Conservation (phyloP, 1,140 invertebrate species). For the Diuraphis noxia region DNA sequence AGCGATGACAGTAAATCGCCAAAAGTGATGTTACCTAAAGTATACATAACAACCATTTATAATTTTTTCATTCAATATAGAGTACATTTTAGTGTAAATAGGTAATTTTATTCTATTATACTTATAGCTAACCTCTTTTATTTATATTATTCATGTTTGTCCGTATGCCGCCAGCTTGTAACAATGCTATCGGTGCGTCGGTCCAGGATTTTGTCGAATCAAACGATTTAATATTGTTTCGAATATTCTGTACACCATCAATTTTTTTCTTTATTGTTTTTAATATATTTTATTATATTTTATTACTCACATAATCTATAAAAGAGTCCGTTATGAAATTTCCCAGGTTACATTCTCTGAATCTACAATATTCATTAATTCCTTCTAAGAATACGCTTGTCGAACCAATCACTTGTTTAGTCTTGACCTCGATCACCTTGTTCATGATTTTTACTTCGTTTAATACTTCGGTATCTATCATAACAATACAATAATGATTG, state of each 20-base stretch:
- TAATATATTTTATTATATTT: too few relatives aligned
- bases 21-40: constrained; percentile 63
- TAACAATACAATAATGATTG: not conserved
- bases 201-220: constrained; percentile 70
- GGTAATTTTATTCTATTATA: not conserved
- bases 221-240: not conserved
- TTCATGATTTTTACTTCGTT: constrained; percentile 62
- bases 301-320: constrained; percentile 63
- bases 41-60: not conserved
- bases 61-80: not conserved
- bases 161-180: constrained; percentile 73
- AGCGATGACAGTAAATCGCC: constrained; percentile 62
- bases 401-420: constrained; percentile 63
- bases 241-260: not conserved
- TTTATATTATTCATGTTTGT: constrained; percentile 60
- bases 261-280: not conserved
- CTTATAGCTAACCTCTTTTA: constrained; percentile 62
- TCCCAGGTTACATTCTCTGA: constrained; percentile 81
- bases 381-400: constrained; percentile 71
- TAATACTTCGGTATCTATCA: not conserved
- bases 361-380: constrained; percentile 68
- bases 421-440: constrained; percentile 64
- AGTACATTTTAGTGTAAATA: not conserved
- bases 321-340: constrained; percentile 80
- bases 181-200: constrained; percentile 73